Conservation (phyloP, 1,140 invertebrate genomes). For the Drosophila sp. region DNA sequence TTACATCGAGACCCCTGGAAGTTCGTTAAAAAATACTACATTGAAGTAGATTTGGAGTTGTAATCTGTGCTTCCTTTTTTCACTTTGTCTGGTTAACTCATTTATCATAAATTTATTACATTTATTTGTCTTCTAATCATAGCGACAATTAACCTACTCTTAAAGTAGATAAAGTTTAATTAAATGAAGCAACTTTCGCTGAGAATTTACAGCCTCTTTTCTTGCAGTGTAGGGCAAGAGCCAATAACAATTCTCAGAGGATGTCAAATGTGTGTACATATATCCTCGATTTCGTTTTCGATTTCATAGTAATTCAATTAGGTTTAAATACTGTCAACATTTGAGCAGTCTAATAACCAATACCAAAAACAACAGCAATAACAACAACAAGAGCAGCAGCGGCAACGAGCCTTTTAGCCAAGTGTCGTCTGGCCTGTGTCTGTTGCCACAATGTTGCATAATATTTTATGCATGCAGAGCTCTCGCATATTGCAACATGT, state of each 20-base stretch:
- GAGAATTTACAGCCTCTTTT: background rate
- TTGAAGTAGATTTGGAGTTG: too few species aligned
- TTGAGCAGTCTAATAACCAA: slow-evolving; percentile 53
- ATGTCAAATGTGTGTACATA: slow-evolving; percentile 30
- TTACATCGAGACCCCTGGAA: too few species aligned
- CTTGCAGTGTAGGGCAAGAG: slow-evolving; percentile 10
- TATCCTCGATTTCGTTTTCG: slow-evolving; percentile 39
- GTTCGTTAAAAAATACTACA: too few species aligned
- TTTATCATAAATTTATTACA: too few species aligned
- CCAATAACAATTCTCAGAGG: slow-evolving; percentile 14
- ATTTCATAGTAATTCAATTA: slow-evolving; percentile 72
- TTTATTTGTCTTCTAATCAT: too few species aligned
- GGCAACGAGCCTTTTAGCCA: slow-evolving; percentile 46
- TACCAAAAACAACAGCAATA: slow-evolving; percentile 25
- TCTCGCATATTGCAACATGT: slow-evolving; percentile 75
- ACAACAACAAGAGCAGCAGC: slow-evolving; percentile 29
- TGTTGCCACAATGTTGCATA: slow-evolving; percentile 71
- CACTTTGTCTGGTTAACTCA: too few species aligned
- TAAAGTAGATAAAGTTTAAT: background rate
- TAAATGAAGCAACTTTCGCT: too few species aligned
- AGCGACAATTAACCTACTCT: too few species aligned
- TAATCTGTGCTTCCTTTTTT: too few species aligned
- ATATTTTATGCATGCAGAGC: slow-evolving; percentile 80
- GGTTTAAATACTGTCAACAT: slow-evolving; percentile 77
- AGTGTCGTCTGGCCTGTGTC: slow-evolving; percentile 64